Base-by-base conservation (phyloP, 2,797 vertebrate genomes). In the Pantherophis vulpinus region DNA sequence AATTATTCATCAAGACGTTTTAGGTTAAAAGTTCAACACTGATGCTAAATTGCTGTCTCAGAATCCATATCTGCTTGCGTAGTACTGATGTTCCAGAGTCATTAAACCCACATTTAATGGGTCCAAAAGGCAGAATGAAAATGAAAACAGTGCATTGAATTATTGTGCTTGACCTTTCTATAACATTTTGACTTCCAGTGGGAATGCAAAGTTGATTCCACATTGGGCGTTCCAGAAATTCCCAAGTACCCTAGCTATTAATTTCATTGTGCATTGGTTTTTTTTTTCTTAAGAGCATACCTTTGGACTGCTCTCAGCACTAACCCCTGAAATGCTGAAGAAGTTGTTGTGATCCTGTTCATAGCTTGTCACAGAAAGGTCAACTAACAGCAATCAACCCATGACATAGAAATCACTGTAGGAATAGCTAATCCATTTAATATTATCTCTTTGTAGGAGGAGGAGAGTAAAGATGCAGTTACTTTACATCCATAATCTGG, bases 21-120 rank as follows among this genome's bases (percentile, higher is more conserved):
- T 94, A 94, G 96, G 95, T 96, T 96, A 96, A 96, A 97, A 97
- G 97, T 96, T 96, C 96, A 97, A 90, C 91, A 88, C 51, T 94
- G 96, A 95, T 83, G 94, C 95, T 94, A 94, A 92, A 86, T 92
- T 96, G 63, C 88, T 97, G 95, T 95, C 89, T 96, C 95, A 60
- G 90, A 96, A 74, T 95, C 93, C 91, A 96, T 94, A 96, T 83
- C 55, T 95, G 61, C 93, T 97, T 97, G 95, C 87, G 4, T 96
- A 96, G 97, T 95, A 90, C 94, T 96, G 95, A 96, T 86, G 91
- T 96, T 97, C 96, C 88, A 95, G 95, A 94, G 56, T 93, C 95
- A 95, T 3, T 96, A 96, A 96, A 96, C 95, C 92, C 86, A 93
- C 63, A 95, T 90, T 94, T 94, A 88, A 63, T 37, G 92, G 94